Evolutionary conservation across 2,888 invertebrate species (phyloP), one percentile per base, ranked within the genome.

Genomic region (Oscheius myriophilus): DNA sequence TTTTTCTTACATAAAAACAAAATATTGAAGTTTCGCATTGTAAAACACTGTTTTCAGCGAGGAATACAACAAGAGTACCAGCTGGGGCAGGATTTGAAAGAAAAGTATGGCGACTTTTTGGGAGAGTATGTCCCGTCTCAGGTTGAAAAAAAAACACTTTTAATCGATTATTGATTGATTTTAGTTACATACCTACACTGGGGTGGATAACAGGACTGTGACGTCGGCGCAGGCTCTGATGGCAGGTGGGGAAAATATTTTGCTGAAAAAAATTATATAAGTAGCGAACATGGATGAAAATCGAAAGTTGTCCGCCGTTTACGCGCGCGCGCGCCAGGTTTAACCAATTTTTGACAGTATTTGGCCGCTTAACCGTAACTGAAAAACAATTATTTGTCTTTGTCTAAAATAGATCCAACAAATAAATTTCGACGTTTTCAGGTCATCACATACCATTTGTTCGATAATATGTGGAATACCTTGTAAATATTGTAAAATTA

Each of bases 191-290:
- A 87, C 92, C 0, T 89, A 89, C 68, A 92, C 93, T 51, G 94
- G 95, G 0, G 92, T 94, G 87, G 91, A 92, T 14, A 94, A 95
- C 88, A 91, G 95, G 21, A 93, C 95, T 0, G 88, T 95, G 4
- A 87, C 87, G 82, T 87, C 87, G 66, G 88, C 87, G 3, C 85
- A 87, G 71, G 82, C 85, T 41, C 82, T 87, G 67, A 78, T 88
- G 53, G 87, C 88, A 12, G 88, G 61, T 59, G 14, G 11, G 49
- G n/a, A n/a, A n/a, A n/a, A n/a, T n/a, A n/a, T n/a, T n/a, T n/a
- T n/a, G n/a, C n/a, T n/a, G n/a, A n/a, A n/a, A n/a, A n/a, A n/a
- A n/a, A n/a, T n/a, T n/a, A n/a, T n/a, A n/a, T n/a, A n/a, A n/a
- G n/a, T n/a, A n/a, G n/a, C n/a, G n/a, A n/a, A n/a, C n/a, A n/a